Evolutionary conservation across 2,797 vertebrate species (phyloP), one percentile per base, ranked within the genome.

Genomic region (Echeneis naucrates): DNA sequence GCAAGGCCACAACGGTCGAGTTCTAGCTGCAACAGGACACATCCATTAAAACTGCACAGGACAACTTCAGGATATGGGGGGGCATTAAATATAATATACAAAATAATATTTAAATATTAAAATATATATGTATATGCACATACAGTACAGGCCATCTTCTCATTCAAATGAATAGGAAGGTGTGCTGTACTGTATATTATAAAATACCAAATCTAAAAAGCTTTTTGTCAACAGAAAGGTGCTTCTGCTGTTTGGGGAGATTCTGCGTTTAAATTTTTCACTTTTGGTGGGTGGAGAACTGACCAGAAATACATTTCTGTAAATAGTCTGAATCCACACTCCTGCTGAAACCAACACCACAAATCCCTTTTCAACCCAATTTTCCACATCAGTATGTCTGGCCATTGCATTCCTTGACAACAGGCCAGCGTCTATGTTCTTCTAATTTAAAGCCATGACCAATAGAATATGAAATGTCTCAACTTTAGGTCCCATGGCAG

Each of bases 341-440:
- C 14, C 26, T 27, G 51, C 45, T 37, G 13, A 61, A 81, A 47
- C 45, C 58, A 35, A 54, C 59, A 48, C 57, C 48, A 47, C 40
- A 75, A 79, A 86, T 81, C 77, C 57, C 26, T 24, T 19, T 58
- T 62, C 48, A 26, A 83, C 59, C 63, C 64, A 84, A 68, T 86
- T 86, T 87, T 83, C 68, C 61, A 80, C 76, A 71, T 83, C 60
- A 73, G 57, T 76, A 73, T 84, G 69, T 77, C 19, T 66, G 45
- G 45, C 56, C 17, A 67, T 76, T 61, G 56, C 37, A 7, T 67
- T 51, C 40, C 35, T 61, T 68, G 9, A 21, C 50, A 23, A 24
- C 65, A 63, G 51, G 17, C 11, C 54, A 21, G 32, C 38, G 75
- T 38, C 71, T 69, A 54, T 64, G 50, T 53, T 65, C 48, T 24